These are phyloP conservation scores for Cremastinae sp. DNA, from an alignment of 2,888 invertebrate genomes.

Conservation along the genomic window DNA sequence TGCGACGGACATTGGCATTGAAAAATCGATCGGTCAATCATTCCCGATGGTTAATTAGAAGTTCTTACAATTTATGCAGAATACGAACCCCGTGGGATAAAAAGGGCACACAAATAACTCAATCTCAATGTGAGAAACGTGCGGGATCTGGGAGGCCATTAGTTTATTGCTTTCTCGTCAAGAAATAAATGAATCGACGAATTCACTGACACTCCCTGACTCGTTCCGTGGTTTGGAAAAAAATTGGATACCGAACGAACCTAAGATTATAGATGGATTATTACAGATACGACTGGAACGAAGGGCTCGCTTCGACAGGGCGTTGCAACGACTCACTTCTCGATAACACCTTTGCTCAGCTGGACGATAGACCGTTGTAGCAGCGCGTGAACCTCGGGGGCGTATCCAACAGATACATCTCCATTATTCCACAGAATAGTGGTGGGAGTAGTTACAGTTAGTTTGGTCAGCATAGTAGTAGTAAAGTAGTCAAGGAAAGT, in stretches of 20 bases:
- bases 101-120: slow-evolving; percentile 24
- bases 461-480: too few species aligned
- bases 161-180: slow-evolving; percentile 57
- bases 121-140: slow-evolving; percentile 23
- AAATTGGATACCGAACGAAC: slow-evolving; percentile 38
- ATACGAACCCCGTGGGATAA: slow-evolving; percentile 57
- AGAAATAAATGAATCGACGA: slow-evolving; percentile 43
- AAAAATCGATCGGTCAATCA: slow-evolving; percentile 50
- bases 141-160: slow-evolving; percentile 44
- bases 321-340: slow-evolving; percentile 69
- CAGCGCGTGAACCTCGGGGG: slow-evolving; percentile 54
- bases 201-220: slow-evolving; percentile 60
- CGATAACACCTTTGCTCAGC: slow-evolving; percentile 65
- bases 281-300: slow-evolving; percentile 34
- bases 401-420: slow-evolving; percentile 67
- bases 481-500: slow-evolving; percentile 41
- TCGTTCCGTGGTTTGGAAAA: slow-evolving; percentile 41
- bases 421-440: slow-evolving; percentile 64
- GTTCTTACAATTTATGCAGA: slow-evolving; percentile 54
- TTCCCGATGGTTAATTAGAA: slow-evolving; percentile 35
- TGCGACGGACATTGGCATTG: slow-evolving; percentile 33
- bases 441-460: slow-evolving; percentile 42
- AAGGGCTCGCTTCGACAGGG: slow-evolving; percentile 50
- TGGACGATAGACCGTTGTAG: slow-evolving; percentile 39
- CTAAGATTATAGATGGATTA: slow-evolving; percentile 39